Conservation (phyloP, 2,797 vertebrate species). For the Pterois miles region DNA sequence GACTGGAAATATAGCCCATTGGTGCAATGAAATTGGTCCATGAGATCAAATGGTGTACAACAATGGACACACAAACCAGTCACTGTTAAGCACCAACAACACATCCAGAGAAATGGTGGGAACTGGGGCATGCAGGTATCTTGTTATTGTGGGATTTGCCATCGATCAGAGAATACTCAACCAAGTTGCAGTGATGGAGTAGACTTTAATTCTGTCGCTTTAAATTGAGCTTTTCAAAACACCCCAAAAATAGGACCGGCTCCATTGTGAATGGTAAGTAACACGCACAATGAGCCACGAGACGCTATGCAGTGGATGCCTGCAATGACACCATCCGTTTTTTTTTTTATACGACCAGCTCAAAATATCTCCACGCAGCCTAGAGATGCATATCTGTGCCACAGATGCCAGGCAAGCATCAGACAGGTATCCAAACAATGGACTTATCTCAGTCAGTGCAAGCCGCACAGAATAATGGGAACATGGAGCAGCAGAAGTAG, state of each 20-base stretch:
- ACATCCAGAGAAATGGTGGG: constrained; percentile 1
- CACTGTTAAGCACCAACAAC: background rate
- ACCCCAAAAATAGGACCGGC: constrained; percentile 42
- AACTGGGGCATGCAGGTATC: background rate
- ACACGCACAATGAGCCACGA: constrained; percentile 35
- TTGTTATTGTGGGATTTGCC: constrained; percentile 26
- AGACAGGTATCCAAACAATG: constrained; percentile 73
- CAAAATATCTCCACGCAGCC: constrained; percentile 44
- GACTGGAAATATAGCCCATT: constrained; percentile 50
- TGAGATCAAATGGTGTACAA: background rate
- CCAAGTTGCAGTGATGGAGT: constrained; percentile 43
- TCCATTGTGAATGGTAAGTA: constrained; percentile 46
- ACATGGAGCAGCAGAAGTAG: constrained; percentile 40
- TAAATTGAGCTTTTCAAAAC: constrained; percentile 55
- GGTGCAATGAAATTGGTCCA: constrained; percentile 31
- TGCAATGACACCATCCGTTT: constrained; percentile 36
- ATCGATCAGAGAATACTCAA: constrained; percentile 31
- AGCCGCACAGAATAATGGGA: constrained; percentile 48
- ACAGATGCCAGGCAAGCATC: constrained; percentile 47
- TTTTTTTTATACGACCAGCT: constrained; percentile 32
- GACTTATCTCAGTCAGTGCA: constrained; percentile 59
- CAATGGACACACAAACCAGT: constrained; percentile 16
- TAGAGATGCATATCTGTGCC: constrained; percentile 53
- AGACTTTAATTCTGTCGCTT: constrained; percentile 42
- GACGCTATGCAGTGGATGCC: constrained; percentile 46